Evolutionary conservation across 2,113 vertebrate species (phyloP), one percentile per base, ranked within the genome.

Genomic region (Leptobrachium ailaonicum): DNA sequence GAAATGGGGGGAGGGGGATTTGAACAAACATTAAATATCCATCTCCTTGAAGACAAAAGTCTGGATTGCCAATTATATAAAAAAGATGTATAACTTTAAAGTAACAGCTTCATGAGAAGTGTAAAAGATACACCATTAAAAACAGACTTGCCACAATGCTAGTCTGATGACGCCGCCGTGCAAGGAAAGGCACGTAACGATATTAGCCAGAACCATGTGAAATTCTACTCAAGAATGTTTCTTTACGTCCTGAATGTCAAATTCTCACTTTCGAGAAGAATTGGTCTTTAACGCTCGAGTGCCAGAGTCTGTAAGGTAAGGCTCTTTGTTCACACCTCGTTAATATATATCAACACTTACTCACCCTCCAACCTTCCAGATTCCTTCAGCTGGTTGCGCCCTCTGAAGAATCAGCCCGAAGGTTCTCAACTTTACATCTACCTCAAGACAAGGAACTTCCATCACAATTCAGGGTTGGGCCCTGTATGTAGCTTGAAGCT

Each of bases 291-390:
- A 44, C 67, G 5, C 13, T 44, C 14, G 8, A 43, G 3, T 44
- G 41, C 12, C 67, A 44, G 67, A 32, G 2, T 63, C 41, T 74
- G 41, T 45, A 45, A 32, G 6, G 9, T 75, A 56, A 75, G 12
- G 44, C 4, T 64, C 73, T 47, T 64, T n/a, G 60, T 75, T 75
- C 43, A 47, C 62, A 47, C 42, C 20, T 75, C 20, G 66, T 64
- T 64, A 47, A 50, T 32, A 66, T 5, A 40, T 75, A 44, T 64
- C 73, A 75, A 64, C 58, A 32, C 58, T 66, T 75, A 41, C 70
- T 56, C 71, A 75, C 44, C 60, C 73, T 69, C 67, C 43, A 75
- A 64, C n/a, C 58, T 75, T 56, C 42, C 42, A 64, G 14, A 75
- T 75, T 75, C 73, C 60, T 47, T 66, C 44, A 64, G 43, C 58